These are phyloP conservation scores for Macrochelys suwanniensis DNA, from an alignment of 2,797 vertebrate species.

Conservation along the genomic window DNA sequence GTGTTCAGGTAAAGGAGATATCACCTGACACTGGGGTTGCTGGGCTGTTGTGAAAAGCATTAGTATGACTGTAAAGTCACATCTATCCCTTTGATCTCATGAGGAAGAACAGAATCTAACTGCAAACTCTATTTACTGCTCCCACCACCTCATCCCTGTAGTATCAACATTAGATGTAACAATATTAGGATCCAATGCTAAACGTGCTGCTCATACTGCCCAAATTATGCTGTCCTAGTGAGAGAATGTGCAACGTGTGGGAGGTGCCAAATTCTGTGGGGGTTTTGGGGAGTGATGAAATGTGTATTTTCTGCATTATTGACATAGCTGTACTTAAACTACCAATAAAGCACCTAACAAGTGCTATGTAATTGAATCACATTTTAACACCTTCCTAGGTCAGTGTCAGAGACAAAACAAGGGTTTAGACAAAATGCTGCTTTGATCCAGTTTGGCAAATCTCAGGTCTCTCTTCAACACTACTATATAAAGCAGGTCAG, in stretches of 20 bases:
- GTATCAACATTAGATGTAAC: neutral
- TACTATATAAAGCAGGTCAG: neutral
- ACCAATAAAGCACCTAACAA: neutral
- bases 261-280: conserved; percentile 27
- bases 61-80: neutral
- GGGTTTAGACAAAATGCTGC: neutral
- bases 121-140: conserved; percentile 49
- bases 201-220: neutral
- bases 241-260: neutral
- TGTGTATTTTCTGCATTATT: neutral
- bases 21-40: conserved; percentile 53
- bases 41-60: conserved; percentile 60
- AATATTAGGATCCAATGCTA: neutral
- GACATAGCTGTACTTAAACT: neutral
- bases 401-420: neutral
- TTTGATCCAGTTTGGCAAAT: neutral
- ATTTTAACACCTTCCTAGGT: neutral
- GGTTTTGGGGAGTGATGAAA: conserved; percentile 7
- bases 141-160: conserved; percentile 22
- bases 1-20: neutral
- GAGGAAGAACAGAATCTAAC: neutral
- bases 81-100: conserved; percentile 7
- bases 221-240: neutral
- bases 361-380: neutral
- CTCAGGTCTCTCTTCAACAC: neutral